A percentile compares a stretch with the other conserved stretches of the same genome.
Conservation (phyloP, 2,888 invertebrate genomes). For the Tridacna crocea region DNA sequence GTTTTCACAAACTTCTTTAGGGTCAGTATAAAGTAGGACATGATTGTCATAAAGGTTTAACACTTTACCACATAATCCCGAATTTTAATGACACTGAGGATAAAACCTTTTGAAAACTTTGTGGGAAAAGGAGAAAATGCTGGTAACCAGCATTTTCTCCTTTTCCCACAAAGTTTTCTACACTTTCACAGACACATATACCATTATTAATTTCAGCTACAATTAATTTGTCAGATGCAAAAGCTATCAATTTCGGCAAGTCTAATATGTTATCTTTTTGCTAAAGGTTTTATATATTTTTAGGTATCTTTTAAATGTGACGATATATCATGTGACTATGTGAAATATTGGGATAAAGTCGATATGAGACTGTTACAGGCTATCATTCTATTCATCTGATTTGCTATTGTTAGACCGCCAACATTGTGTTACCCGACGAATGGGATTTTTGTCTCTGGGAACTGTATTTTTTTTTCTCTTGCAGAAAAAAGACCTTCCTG, state of each 20-base stretch:
- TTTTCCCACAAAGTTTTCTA: conserved; percentile 4
- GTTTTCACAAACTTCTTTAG: background rate
- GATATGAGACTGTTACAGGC: too few relatives aligned
- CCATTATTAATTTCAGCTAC: too few relatives aligned
- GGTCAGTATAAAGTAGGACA: too few relatives aligned
- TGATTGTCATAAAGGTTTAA: background rate
- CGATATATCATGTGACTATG: background rate
- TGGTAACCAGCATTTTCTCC: background rate
- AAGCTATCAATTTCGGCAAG: background rate
- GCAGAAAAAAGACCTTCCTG: too few relatives aligned
- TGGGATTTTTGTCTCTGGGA: background rate
- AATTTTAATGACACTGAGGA: background rate
- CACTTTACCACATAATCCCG: background rate
- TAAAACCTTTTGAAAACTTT: background rate
- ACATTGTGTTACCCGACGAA: background rate
- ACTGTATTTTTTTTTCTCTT: too few relatives aligned
- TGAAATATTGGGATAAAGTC: background rate
- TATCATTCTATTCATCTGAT: too few relatives aligned
- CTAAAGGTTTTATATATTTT: background rate
- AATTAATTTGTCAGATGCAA: background rate
- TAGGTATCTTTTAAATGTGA: background rate
- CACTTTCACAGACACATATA: background rate
- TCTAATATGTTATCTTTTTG: background rate
- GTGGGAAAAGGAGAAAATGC: background rate
- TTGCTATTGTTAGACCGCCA: background rate